phyloP scores from a whole-genome alignment of 2,888 invertebrate genomes.

The Drosophila paramelanica region DNA sequence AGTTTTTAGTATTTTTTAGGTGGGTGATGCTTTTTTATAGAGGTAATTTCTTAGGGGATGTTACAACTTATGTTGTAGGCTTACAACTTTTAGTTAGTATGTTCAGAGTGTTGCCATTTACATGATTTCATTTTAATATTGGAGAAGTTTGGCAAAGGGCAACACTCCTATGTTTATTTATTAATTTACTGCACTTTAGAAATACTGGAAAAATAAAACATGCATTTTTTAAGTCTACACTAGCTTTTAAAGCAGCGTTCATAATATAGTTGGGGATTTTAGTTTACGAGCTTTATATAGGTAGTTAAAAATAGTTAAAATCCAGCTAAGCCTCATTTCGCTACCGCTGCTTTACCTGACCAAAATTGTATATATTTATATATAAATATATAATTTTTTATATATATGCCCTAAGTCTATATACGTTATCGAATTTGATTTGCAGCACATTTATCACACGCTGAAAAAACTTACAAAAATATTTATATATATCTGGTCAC shows the following conservation, averaged over 20 bases:
- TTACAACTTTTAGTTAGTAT: conserved; percentile 39
- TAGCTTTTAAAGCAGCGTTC: conserved; percentile 65
- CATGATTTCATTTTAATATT: background rate
- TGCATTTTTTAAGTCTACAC: conserved; percentile 60
- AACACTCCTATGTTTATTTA: conserved; percentile 32
- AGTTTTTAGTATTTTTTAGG: conserved; percentile 27
- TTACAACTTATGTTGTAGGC: conserved; percentile 25
- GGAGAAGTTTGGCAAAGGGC: conserved; percentile 17
- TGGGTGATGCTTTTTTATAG: conserved; percentile 24
- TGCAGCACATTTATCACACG: conserved; percentile 32
- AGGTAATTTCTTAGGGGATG: conserved; percentile 21
- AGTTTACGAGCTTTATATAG: conserved; percentile 36
- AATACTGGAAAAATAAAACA: conserved; percentile 60
- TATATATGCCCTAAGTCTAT: conserved; percentile 42
- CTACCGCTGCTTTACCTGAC: conserved; percentile 78
- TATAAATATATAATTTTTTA: background rate
- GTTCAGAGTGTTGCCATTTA: conserved; percentile 45
- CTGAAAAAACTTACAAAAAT: conserved; percentile 63
- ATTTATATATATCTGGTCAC: conserved; percentile 29
- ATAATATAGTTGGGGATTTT: conserved; percentile 37
- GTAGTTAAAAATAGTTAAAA: conserved; percentile 58
- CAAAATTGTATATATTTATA: conserved; percentile 10
- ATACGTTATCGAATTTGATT: conserved; percentile 8
- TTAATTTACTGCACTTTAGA: conserved; percentile 51
- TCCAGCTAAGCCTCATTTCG: conserved; percentile 84